Base-by-base conservation (phyloP, 2,113 vertebrate genomes). In the Meriones unguiculatus region DNA sequence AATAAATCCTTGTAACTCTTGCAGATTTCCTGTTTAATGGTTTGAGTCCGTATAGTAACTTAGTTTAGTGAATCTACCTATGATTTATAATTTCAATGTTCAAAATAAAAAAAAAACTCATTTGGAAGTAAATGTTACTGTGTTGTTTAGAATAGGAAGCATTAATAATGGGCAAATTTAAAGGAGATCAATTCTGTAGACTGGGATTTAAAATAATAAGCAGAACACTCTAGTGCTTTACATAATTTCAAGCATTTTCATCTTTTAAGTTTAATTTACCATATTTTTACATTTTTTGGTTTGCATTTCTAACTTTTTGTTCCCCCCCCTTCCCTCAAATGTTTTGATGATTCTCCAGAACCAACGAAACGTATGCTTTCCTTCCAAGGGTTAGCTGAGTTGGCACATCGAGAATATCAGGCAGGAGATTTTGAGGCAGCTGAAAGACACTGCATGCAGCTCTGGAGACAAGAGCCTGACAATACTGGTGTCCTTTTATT, bases 371-470 rank as follows among this genome's bases (percentile, higher is more conserved):
- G 98, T 99, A 99, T 99, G 98, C 99, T 99, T 99, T 99, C 99
- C 99, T 99, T 99, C 99, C 99, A 99, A 99, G 99, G 99, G 99
- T 99, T 99, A 99, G 99, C 99, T 96, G 99, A 99, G 98, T 99
- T 99, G 99, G 99, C 99, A 98, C 99, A 99, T 98, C 99, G 99
- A 87, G 99, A 99, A 98, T 99, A 99, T 99, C 99, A 99, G 99
- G 99, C 99, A 91, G 99, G 99, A 78, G 99, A 99, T 98, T 99
- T 99, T 98, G 99, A 99, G 98, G 99, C 99, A 93, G 99, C 99
- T 77, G 99, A 99, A 98, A 99, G 99, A 97, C 99, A 99, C 99
- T 99, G 99, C 98, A 99, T 99, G 99, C 99, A 99, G 98, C 99
- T 99, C 88, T 99, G 99, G 99, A 99, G 99, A 92, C 99, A 99